Base-by-base conservation (phyloP, 2,797 vertebrate genomes). In the Myotis vivesi region DNA sequence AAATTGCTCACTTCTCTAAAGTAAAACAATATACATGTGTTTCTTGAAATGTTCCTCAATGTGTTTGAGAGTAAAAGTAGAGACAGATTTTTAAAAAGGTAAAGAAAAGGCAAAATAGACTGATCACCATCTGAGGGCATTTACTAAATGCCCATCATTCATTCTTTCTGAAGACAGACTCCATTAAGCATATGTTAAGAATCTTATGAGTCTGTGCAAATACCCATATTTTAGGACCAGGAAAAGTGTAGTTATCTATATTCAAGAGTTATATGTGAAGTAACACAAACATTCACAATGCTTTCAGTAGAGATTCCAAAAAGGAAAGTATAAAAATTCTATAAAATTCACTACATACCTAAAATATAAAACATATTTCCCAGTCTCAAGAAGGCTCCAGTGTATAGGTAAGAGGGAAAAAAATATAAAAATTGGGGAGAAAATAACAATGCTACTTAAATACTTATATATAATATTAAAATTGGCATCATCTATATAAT, bases 391-490 rank as follows among this genome's bases (percentile, higher is more conserved):
- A 91, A 57, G 28, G 25, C 6, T 79, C 22, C 4, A 53, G 19
- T 17, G 3, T 66, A 83, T 46, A 49, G 2, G 22, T 71, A 33
- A 64, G 46, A 76, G 16, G 62, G 13, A 66, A 30, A 25, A 90
- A 41, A 68, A 66, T 2, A 25, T 23, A 41, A 59, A 30, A 87
- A 25, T 8, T 69, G 8, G 11, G 33, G 22, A 28, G 41, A 73
- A 92, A 85, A 92, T 55, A 87, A 25, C 17, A 84, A 88, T 46
- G 12, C 38, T 72, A 41, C 57, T 68, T 89, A 92, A 90, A 81
- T 51, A 93, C 64, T 75, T 75, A 13, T 11, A 16, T 64, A 33
- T 4, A 76, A 9, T 68, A 64, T 92, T 46, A 91, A 88, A 71
- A 68, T 13, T 36, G 6, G 22, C 36, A 77, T 64, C 16, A 44